Base-by-base conservation (phyloP, 2,797 vertebrate genomes). In the Corythornis leucogaster region DNA sequence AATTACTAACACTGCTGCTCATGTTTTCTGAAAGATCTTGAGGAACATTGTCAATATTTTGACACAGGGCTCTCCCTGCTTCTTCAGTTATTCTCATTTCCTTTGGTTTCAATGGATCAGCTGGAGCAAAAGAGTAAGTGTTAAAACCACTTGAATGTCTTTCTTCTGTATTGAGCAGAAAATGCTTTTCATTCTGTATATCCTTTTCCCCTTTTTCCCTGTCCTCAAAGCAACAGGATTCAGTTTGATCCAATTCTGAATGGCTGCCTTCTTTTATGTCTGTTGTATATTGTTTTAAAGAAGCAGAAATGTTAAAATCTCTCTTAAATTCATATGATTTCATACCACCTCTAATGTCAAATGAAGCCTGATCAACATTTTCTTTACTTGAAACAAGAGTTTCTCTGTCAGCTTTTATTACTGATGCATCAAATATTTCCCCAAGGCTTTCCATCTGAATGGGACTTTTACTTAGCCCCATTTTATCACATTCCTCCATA, bases 341-440 rank as follows among this genome's bases (percentile, higher is more conserved):
- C 8, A 2, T 21, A 61, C 14, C 33, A 59, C 25, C 16, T 55
- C 22, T 61, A 69, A 51, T 11, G 31, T 40, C 69, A 63, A 13
- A 24, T 24, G 77, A 73, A 81, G 4, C 22, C 73, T 87, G 79
- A 43, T 33, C 30, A 66, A 58, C 19, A 71, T 58, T 77, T 30
- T 67, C 66, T 57, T 94, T 17, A 61, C 33, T 81, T 64, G 59
- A 76, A 86, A 74, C 2, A 92, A 74, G 40, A 79, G 10, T 35
- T 80, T 89, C 83, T 86, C 17, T 62, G 31, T 26, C 40, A 43
- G 31, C 45, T 96, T 96, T 97, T 75, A 54, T 78, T 82, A 71
- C 35, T 43, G 94, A 92, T 46, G 92, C 92, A 85, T 96, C 94
- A 95, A 97, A 97, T 96, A 97, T 97, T 87, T 97, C 94, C 93